Conservation (phyloP, 2,888 invertebrate species). For the Anodontia alba region DNA sequence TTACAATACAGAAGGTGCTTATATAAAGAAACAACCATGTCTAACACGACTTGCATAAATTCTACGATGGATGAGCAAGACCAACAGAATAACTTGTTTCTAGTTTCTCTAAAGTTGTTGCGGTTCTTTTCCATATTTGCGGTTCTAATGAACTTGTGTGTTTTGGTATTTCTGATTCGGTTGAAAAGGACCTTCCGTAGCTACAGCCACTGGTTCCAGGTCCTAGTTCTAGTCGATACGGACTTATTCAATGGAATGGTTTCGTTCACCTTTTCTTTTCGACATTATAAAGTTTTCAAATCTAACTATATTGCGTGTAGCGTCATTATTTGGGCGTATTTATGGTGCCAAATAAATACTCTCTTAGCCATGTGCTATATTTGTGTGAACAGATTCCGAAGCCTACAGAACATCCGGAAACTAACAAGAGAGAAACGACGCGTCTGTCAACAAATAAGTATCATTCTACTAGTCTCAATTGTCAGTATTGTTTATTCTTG, state of each 20-base stretch:
- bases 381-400: neutral
- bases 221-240: neutral
- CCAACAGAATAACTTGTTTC: too few relatives aligned
- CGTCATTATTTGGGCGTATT: neutral
- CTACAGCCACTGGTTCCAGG: slow-evolving; percentile 1
- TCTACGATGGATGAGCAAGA: too few relatives aligned
- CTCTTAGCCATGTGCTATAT: neutral
- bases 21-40: too few relatives aligned
- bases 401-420: neutral
- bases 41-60: too few relatives aligned
- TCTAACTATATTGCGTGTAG: neutral
- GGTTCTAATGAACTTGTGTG: neutral
- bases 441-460: neutral
- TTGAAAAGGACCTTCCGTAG: neutral
- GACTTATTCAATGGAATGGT: neutral
- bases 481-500: neutral
- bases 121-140: too few relatives aligned
- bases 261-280: neutral
- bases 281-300: neutral
- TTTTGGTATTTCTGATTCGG: neutral
- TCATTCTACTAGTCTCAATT: neutral
- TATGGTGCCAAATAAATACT: neutral
- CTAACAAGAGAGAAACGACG: neutral
- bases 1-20: too few relatives aligned
- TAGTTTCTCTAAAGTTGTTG: too few relatives aligned